Evolutionary conservation across 1,140 invertebrate genomes (phyloP).

Genomic region (Agrilus planipennis): DNA sequence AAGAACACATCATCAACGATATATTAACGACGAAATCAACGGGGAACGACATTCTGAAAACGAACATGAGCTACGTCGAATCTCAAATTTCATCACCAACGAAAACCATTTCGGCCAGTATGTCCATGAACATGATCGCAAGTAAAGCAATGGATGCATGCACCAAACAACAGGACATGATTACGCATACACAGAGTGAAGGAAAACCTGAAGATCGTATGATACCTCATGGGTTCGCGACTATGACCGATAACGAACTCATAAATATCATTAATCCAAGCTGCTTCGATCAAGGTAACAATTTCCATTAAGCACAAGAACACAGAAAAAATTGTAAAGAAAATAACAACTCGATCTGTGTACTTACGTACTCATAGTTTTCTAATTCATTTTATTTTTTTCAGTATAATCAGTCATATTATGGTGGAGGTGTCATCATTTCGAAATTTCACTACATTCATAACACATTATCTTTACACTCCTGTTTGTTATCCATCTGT

Average conservation of each 20-base stretch:
- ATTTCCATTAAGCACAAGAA: slow-evolving; percentile 11
- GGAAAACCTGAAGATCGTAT: slow-evolving; percentile 34
- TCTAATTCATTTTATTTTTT: too few species aligned
- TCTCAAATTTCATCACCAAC: not conserved
- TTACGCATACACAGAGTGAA: slow-evolving; percentile 16
- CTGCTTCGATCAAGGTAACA: slow-evolving; percentile 67
- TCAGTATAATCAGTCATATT: too few species aligned
- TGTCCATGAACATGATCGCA: not conserved
- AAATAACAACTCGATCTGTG: too few species aligned
- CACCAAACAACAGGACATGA: slow-evolving; percentile 20
- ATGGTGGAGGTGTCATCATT: too few species aligned
- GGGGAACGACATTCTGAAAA: slow-evolving; percentile 18
- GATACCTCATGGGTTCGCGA: slow-evolving; percentile 57
- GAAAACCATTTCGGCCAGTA: too few species aligned
- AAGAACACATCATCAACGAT: slow-evolving; percentile 10
- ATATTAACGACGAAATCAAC: slow-evolving; percentile 13
- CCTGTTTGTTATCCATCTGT: too few species aligned
- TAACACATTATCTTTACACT: too few species aligned
- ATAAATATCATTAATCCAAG: slow-evolving; percentile 76
- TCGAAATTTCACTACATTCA: too few species aligned
- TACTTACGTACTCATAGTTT: too few species aligned
- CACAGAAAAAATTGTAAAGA: not conserved
- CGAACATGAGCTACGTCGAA: slow-evolving; percentile 1
- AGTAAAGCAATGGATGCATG: slow-evolving; percentile 5
- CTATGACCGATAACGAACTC: slow-evolving; percentile 73